These are phyloP conservation scores for Colletes latitarsis DNA, from an alignment of 1,140 invertebrate species.

Conservation along the genomic window DNA sequence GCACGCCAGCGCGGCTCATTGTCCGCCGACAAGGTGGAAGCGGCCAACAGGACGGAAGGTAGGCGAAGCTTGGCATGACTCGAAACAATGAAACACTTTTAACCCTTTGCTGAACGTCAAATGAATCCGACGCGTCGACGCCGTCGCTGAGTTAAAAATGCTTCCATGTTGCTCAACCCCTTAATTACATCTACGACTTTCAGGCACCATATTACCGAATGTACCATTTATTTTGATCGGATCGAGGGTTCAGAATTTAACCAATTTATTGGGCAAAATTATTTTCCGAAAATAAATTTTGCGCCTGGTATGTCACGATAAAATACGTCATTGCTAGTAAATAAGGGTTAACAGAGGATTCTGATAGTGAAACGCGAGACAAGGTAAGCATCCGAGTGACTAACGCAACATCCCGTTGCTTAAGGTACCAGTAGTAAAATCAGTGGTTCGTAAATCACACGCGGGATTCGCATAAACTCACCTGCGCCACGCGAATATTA, in stretches of 20 bases:
- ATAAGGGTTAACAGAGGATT: no score
- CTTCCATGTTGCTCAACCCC: no score
- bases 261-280: no score
- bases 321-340: no score
- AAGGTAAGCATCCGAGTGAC: neutral
- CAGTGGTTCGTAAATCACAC: neutral
- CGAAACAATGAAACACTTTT: conserved; percentile 39
- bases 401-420: neutral
- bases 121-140: neutral
- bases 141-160: neutral
- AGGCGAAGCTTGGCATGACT: neutral
- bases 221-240: no score
- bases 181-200: no score
- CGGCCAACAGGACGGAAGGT: neutral
- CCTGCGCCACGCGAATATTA: no score
- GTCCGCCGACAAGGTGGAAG: conserved; percentile 26
- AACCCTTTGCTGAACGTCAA: neutral
- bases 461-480: neutral
- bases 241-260: no score
- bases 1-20: conserved; percentile 16
- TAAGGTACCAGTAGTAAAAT: neutral
- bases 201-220: no score
- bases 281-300: no score
- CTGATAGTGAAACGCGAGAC: no score
- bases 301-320: no score